phyloP scores from a whole-genome alignment of 2,888 invertebrate genomes.

The Chalcosyrphus nemorum region DNA sequence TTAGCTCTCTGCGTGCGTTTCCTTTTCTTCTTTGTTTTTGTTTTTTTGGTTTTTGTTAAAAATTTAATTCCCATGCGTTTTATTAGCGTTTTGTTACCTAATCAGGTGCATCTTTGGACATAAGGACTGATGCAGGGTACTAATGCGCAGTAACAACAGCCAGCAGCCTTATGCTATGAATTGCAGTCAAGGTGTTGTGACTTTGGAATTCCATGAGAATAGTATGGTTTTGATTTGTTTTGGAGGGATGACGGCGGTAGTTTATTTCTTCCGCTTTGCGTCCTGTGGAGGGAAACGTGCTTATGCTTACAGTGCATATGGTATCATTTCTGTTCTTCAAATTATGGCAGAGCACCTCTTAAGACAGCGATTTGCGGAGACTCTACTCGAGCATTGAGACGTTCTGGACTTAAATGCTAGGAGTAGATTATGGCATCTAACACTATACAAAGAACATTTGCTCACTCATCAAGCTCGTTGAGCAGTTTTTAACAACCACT shows the following conservation, averaged over 20 bases:
- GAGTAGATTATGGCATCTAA: too few species aligned
- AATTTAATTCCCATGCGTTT: conserved; percentile 65
- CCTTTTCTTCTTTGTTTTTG: conserved; percentile 39
- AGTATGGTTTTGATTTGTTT: background rate
- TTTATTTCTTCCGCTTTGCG: conserved; percentile 18
- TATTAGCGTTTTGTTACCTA: conserved; percentile 51
- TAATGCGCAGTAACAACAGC: conserved; percentile 46
- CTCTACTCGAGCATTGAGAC: too few species aligned
- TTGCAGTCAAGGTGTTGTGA: conserved; percentile 34
- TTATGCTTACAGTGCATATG: background rate
- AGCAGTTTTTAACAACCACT: too few species aligned
- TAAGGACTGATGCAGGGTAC: conserved; percentile 50
- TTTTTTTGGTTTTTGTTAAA: conserved; percentile 8
- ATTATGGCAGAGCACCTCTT: too few species aligned
- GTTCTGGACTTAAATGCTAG: too few species aligned
- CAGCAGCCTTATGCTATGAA: conserved; percentile 35
- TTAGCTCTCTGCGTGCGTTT: conserved; percentile 43
- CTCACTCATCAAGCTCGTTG: too few species aligned
- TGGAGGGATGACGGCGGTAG: background rate
- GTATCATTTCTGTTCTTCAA: too few species aligned
- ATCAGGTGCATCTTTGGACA: conserved; percentile 68
- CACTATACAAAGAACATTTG: too few species aligned
- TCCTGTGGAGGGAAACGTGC: background rate
- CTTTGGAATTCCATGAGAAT: conserved; percentile 29
- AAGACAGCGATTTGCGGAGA: too few species aligned